These are phyloP conservation scores for Emys orbicularis DNA, from an alignment of 2,797 vertebrate genomes.

Conservation along the genomic window DNA sequence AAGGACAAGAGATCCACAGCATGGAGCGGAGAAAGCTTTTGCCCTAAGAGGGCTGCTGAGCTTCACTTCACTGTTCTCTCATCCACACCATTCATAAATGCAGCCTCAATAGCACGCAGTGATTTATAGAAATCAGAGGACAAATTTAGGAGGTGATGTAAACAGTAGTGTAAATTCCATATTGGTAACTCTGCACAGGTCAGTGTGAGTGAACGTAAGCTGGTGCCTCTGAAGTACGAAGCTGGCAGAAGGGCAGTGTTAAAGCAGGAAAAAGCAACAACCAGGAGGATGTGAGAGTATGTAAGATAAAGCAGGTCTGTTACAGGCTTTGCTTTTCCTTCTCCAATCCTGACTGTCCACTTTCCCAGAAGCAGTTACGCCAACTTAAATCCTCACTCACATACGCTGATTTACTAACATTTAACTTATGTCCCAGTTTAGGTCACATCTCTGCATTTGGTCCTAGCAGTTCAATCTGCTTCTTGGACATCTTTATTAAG, in stretches of 20 bases:
- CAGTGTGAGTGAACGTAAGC: neutral
- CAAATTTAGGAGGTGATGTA: neutral
- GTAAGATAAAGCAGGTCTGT: neutral
- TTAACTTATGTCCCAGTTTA: neutral
- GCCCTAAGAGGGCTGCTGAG: neutral
- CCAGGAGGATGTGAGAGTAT: neutral
- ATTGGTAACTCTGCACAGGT: neutral
- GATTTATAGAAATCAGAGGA: neutral
- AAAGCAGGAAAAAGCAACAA: neutral
- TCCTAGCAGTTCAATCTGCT: neutral
- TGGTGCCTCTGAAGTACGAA: neutral
- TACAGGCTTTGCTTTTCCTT: neutral
- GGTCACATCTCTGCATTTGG: neutral
- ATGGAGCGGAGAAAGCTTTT: neutral
- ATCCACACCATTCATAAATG: neutral
- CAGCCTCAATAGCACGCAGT: neutral
- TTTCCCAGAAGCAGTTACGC: neutral
- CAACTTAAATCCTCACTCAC: neutral
- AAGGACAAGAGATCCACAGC: too few relatives aligned
- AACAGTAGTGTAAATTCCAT: neutral
- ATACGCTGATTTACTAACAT: neutral
- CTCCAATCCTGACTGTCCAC: rapidly evolving
- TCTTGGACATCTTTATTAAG: neutral
- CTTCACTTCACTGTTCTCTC: neutral
- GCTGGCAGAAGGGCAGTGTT: neutral